Evolutionary conservation across 2,113 vertebrate species (phyloP), one percentile per base, ranked within the genome.

Genomic region (Chionis minor): DNA sequence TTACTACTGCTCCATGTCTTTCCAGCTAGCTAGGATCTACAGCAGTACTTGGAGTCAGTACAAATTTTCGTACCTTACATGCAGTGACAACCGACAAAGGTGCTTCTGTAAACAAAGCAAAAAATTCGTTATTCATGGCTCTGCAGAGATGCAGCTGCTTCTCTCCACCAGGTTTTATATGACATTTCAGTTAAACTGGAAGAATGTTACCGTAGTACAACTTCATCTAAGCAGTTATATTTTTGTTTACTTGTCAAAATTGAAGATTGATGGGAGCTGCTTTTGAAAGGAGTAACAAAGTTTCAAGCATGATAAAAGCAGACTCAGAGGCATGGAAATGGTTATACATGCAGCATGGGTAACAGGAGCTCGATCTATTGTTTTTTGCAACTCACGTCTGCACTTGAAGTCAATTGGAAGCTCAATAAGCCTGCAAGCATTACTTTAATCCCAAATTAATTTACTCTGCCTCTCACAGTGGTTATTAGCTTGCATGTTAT

Each of bases 101-200:
- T 86, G 51, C 5, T 95, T 95, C 77, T 62, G 47, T 72, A 92
- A 97, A 81, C 42, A 90, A 84, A 92, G 40, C 18, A 93, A 49
- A n/a, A 93, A 92, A 78, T 92, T 35, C 18, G 83, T 96, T 96
- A 95, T 96, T 97, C 91, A 94, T 91, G 18, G 20, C 32, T 51
- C 4, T 96, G 93, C 45, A 92, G 92, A 92, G 78, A 81, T 80
- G 71, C 55, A 95, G 58, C 28, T 96, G 22, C 35, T 32, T 87
- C 52, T 83, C 35, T 65, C 42, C 22, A 14, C 27, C 67, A 87
- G 27, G 21, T 42, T 96, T 82, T 49, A 22, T 42, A 49, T 28
- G 26, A 92, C 35, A 58, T 84, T 88, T 81, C n/a, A 69, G 12
- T 62, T 90, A 89, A 96, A 93, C 9, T 80, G 67, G 42, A 92